Conservation (phyloP, 1,140 invertebrate species). For the Streblospio benedicti region DNA sequence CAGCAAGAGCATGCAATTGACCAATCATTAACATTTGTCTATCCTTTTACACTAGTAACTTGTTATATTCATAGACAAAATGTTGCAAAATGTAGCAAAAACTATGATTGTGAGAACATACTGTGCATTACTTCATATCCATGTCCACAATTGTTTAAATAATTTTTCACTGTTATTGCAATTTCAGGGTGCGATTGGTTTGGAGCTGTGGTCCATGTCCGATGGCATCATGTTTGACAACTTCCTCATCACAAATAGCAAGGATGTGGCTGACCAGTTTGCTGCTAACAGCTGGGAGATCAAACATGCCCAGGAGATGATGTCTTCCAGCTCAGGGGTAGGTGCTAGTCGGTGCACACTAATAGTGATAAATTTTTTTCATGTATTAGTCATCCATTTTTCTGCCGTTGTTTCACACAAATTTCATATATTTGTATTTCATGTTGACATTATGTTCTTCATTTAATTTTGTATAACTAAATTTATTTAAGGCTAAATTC, state of each 20-base stretch:
- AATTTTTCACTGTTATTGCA: not conserved
- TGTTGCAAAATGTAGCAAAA: no score
- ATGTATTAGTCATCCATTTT: not conserved
- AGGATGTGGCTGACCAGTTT: slow-evolving; percentile 68
- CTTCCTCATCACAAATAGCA: slow-evolving; percentile 80
- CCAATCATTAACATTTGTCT: no score
- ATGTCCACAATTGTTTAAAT: not conserved
- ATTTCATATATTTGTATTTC: not conserved
- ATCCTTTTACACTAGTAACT: no score
- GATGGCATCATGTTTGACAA: slow-evolving; percentile 84
- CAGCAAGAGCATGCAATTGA: no score
- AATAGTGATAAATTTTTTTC: slow-evolving; percentile 18
- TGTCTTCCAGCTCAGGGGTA: not conserved
- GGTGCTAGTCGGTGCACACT: slow-evolving; percentile 9
- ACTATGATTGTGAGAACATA: no score
- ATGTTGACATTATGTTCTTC: no score
- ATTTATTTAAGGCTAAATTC: no score
- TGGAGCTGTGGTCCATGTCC: slow-evolving; percentile 98
- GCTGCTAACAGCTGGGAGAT: slow-evolving; percentile 74
- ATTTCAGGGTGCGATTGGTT: slow-evolving; percentile 73
- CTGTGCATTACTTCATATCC: no score
- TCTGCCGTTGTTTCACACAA: not conserved
- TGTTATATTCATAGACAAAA: no score
- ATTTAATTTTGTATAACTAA: no score
- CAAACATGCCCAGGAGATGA: slow-evolving; percentile 59